phyloP scores from a whole-genome alignment of 2,888 invertebrate genomes.

The Cheilosia pagana region DNA sequence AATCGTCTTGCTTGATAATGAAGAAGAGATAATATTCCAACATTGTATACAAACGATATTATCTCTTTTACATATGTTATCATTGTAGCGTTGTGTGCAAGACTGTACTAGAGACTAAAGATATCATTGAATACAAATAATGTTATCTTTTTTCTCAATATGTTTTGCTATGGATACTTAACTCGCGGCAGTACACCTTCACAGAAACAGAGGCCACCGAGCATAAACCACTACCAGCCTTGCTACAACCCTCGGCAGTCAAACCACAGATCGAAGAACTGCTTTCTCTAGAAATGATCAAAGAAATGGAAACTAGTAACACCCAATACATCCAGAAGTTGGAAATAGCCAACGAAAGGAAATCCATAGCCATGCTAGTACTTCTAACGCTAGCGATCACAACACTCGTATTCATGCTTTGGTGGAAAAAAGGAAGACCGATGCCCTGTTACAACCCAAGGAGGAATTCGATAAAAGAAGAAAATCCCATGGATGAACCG shows the following conservation, averaged over 20 bases:
- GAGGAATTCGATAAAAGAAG: neutral
- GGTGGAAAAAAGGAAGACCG: slow-evolving; percentile 16
- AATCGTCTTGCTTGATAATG: too few species aligned
- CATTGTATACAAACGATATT: too few species aligned
- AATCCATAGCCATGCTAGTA: slow-evolving; percentile 22
- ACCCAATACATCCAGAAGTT: slow-evolving; percentile 6
- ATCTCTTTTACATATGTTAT: too few species aligned
- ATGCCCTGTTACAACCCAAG: slow-evolving; percentile 1
- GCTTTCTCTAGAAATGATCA: slow-evolving; percentile 16
- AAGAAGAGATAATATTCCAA: too few species aligned
- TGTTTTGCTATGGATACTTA: too few species aligned
- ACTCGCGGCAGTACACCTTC: too few species aligned
- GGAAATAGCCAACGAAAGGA: slow-evolving; percentile 15
- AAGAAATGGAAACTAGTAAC: slow-evolving; percentile 6
- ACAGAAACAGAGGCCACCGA: neutral
- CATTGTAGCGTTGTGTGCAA: too few species aligned
- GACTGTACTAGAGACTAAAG: too few species aligned
- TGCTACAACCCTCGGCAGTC: neutral
- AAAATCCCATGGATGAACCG: slow-evolving; percentile 5
- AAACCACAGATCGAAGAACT: slow-evolving; percentile 32
- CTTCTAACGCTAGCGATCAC: neutral
- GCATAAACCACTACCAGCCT: neutral
- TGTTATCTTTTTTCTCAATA: too few species aligned
- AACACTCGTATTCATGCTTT: slow-evolving; percentile 4
- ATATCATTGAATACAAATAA: too few species aligned